Base-by-base conservation (phyloP, 2,888 invertebrate genomes). In the Melanophora roralis region DNA sequence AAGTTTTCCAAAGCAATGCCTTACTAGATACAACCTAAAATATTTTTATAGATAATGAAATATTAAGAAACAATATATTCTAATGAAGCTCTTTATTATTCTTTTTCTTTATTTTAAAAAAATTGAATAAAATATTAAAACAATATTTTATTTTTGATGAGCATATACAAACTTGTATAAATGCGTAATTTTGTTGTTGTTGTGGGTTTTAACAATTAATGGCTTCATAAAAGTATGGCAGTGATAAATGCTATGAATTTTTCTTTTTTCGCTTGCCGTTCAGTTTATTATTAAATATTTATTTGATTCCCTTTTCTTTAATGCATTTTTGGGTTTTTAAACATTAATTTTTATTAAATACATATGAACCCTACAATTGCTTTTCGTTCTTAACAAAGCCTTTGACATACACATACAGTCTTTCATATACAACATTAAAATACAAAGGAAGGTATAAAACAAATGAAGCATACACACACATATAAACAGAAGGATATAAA, bases 301-400 rank as follows among this genome's bases (percentile, higher is more conserved):
- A 23, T 49, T 23, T 23, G 49, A 12, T 49, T 49, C 1, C n/a
- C 23, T n/a, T 23, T 23, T 2, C 21, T 0, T 5, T 21, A 2
- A 2, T 45, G 6, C 19, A 9, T 47, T 21, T 11, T 12, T 47
- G 19, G 16, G 45, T 27, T 27, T 45, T 9, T 19, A 3, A 49
- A 49, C 23, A 49, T 49, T 49, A 49, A 49, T 49, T 49, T 49
- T 49, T 49, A 49, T 49, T 49, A 23, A 47, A 47, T 23, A 49
- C 49, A 49, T 49, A 23, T 49, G 23, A 23, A 49, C 49, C n/a
- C 12, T n/a, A 6, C 23, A 23, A n/a, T 47, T 11, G 21, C 47
- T 21, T 19, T 47, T 23, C 23, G 7, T 49, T 23, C 5, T 49
- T 49, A 23, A 12, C 7, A 23, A 49, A n/a, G n/a, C 21, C 1